Evolutionary conservation across 2,888 invertebrate genomes (phyloP).

Genomic region (Rhamphomyia laevipes): DNA sequence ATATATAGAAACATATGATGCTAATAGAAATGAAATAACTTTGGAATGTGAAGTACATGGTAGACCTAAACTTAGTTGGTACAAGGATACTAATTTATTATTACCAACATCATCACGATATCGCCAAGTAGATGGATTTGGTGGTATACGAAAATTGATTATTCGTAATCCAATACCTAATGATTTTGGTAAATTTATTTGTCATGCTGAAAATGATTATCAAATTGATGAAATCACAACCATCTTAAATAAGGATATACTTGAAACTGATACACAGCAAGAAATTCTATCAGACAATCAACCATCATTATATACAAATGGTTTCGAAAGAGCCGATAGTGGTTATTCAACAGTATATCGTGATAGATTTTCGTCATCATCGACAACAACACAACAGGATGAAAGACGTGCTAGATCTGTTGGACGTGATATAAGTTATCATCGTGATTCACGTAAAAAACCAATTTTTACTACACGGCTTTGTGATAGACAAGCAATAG

Average conservation of each 20-base stretch:
- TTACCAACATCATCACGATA: slow-evolving; percentile 43
- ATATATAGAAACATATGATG: slow-evolving; percentile 54
- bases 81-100: slow-evolving; percentile 51
- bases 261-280: neutral
- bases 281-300: neutral
- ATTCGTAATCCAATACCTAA: slow-evolving; percentile 52
- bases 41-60: slow-evolving; percentile 42
- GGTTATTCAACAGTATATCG: neutral
- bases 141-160: slow-evolving; percentile 58
- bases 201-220: slow-evolving; percentile 59
- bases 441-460: slow-evolving; percentile 46
- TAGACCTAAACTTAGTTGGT: slow-evolving; percentile 46
- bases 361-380: neutral
- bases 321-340: neutral
- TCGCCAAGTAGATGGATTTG: slow-evolving; percentile 52
- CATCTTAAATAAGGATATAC: slow-evolving; percentile 43
- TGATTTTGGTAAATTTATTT: slow-evolving; percentile 67
- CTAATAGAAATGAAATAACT: slow-evolving; percentile 36
- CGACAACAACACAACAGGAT: slow-evolving; percentile 11
- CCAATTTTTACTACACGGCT: slow-evolving; percentile 67
- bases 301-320: neutral
- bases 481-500: slow-evolving; percentile 62
- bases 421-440: neutral
- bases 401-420: slow-evolving; percentile 6
- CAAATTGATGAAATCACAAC: slow-evolving; percentile 64